phyloP scores from a whole-genome alignment of 2,888 invertebrate species.

The Drosophila melanosoma region DNA sequence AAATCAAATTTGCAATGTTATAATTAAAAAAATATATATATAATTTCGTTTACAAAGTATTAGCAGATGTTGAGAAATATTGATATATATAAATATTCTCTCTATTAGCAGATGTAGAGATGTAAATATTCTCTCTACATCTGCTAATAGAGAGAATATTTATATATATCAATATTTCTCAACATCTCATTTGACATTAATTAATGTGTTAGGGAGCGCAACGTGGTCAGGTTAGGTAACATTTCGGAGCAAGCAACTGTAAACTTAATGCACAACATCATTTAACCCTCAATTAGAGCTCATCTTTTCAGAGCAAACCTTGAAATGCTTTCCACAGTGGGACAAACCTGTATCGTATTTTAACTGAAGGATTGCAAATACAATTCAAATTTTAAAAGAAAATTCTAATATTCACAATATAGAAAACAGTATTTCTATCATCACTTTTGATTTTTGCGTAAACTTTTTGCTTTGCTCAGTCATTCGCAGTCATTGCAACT shows the following conservation, averaged over 20 bases:
- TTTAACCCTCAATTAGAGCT: slow-evolving; percentile 30
- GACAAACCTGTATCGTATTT: not conserved
- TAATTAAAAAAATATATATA: not conserved
- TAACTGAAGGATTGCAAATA: not conserved
- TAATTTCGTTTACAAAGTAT: not conserved
- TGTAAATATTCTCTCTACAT: no score
- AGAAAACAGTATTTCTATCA: no score
- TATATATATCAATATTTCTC: not conserved
- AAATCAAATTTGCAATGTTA: not conserved
- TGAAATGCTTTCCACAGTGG: slow-evolving; percentile 20
- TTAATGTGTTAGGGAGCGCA: slow-evolving; percentile 3
- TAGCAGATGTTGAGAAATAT: not conserved
- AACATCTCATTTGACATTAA: slow-evolving; percentile 26
- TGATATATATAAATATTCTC: not conserved
- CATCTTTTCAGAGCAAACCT: slow-evolving; percentile 5
- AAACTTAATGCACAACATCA: slow-evolving; percentile 38
- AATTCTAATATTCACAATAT: not conserved
- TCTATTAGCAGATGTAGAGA: no score
- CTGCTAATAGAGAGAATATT: no score
- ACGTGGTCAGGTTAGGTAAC: slow-evolving; percentile 27
- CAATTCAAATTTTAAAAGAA: not conserved
- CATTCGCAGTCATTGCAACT: slow-evolving; percentile 68
- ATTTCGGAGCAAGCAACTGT: slow-evolving; percentile 19
- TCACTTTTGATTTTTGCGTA: not conserved
- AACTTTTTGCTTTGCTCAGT: slow-evolving; percentile 31